These are phyloP conservation scores for Diabrotica balteata DNA, from an alignment of 2,888 invertebrate species.

Conservation along the genomic window DNA sequence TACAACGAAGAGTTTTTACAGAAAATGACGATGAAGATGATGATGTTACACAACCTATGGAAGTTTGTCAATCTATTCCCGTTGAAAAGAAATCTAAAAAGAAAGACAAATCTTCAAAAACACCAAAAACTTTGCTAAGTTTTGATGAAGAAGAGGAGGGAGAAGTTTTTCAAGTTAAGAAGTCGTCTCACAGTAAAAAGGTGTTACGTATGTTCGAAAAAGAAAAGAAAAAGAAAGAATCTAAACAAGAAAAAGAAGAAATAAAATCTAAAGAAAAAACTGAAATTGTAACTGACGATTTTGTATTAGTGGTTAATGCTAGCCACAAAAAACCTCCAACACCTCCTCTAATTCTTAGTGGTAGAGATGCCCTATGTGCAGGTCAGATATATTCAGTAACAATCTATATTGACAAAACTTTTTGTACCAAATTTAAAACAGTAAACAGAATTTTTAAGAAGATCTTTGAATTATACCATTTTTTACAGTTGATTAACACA, in stretches of 20 bases:
- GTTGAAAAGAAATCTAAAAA: constrained; percentile 50
- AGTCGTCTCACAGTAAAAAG: constrained; percentile 92
- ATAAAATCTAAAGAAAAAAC: constrained; percentile 65
- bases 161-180: constrained; percentile 94
- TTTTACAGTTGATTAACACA: no score
- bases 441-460: no score
- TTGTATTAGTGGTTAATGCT: constrained; percentile 65
- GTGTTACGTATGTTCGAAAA: constrained; percentile 84
- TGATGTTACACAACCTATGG: constrained; percentile 59
- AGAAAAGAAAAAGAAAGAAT: constrained; percentile 72
- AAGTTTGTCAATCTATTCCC: constrained; percentile 54
- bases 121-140: constrained; percentile 73
- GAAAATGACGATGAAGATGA: constrained; percentile 74
- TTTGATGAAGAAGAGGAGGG: constrained; percentile 82
- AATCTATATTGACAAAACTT: background rate
- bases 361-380: constrained; percentile 83
- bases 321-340: constrained; percentile 54
- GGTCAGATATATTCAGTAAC: constrained; percentile 54
- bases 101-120: constrained; percentile 62
- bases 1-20: constrained; percentile 77
- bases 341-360: constrained; percentile 70
- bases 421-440: background rate
- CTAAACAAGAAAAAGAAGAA: constrained; percentile 55
- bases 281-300: constrained; percentile 74
- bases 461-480: no score